Evolutionary conservation across 64 coral and sea anemone species (phyloP).

Genomic region (Pocillopora damicornis): DNA sequence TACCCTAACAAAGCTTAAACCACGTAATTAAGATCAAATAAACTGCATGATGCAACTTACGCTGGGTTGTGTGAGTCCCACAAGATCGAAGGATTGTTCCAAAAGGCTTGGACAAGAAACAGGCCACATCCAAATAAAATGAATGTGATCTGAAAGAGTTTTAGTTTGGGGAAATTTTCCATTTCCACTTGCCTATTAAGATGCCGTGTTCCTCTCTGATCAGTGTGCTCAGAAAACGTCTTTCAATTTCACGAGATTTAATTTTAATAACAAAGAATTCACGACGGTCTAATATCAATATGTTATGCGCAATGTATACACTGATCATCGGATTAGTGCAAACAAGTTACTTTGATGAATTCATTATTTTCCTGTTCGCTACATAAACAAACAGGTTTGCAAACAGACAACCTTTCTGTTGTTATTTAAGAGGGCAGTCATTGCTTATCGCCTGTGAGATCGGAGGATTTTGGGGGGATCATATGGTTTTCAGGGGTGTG

Average conservation of each 20-base stretch:
- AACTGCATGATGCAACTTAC: neutral
- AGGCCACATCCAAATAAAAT: neutral
- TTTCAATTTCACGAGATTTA: neutral
- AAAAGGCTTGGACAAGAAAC: neutral
- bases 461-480: no score
- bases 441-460: no score
- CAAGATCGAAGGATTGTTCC: constrained; percentile 16
- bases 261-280: constrained; percentile 15
- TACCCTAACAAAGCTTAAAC: no score
- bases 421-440: no score
- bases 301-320: neutral
- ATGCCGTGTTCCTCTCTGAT: neutral
- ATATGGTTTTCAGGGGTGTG: no score
- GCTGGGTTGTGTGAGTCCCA: neutral
- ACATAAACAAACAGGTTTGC: neutral
- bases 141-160: neutral
- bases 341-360: neutral
- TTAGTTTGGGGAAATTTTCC: neutral
- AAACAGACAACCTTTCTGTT: no score
- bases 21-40: neutral
- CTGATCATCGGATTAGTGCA: neutral
- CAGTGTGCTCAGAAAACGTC: neutral
- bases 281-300: neutral
- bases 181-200: neutral
- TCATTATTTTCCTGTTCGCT: neutral